Base-by-base conservation (phyloP, 2,113 vertebrate genomes). In the Anhinga anhinga region DNA sequence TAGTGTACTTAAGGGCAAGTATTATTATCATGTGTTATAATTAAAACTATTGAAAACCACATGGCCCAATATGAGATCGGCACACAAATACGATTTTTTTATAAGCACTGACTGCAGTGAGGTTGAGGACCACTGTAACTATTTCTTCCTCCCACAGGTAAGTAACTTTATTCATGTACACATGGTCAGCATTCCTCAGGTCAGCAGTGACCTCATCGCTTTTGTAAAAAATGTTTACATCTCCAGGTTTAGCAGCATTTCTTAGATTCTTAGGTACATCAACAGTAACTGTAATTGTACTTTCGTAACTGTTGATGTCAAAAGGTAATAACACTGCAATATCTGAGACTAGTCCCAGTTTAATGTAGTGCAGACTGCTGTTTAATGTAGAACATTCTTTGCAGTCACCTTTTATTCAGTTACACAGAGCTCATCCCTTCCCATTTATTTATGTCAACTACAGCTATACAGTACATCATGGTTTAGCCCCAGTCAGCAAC, bases 111-210 rank as follows among this genome's bases (percentile, higher is more conserved):
- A 34, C 38, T 72, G 4, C 25, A 62, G 30, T 40, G n/a, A 30
- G 5, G 19, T 11, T 76, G 38, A 77, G 30, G 27, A 67, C n/a
- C 16, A 22, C 26, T 20, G 6, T 16, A 83, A 49, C 19, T 63
- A 50, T 11, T 58, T 84, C 7, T 62, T 72, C 20, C n/a, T 82
- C 13, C 30, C 6, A 11, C 3, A 5, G 6, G 3, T 34, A 30
- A 82, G 38, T 42, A 61, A n/a, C 7, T 94, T 49, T 0, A 7
- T 58, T 36, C 12, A 21, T 17, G 15, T 11, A 13, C 13, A 29
- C 13, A 18, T 0, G 7, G 7, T 26, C n/a, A 62, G 4, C 15
- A 50, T 56, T 40, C 14, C 15, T n/a, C n/a, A n/a, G n/a, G n/a
- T 63, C n/a, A 69, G 25, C 36, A 70, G 10, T 58, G 50, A 42